Base-by-base conservation (phyloP, 2,888 invertebrate genomes). In the Tenthredo notha region DNA sequence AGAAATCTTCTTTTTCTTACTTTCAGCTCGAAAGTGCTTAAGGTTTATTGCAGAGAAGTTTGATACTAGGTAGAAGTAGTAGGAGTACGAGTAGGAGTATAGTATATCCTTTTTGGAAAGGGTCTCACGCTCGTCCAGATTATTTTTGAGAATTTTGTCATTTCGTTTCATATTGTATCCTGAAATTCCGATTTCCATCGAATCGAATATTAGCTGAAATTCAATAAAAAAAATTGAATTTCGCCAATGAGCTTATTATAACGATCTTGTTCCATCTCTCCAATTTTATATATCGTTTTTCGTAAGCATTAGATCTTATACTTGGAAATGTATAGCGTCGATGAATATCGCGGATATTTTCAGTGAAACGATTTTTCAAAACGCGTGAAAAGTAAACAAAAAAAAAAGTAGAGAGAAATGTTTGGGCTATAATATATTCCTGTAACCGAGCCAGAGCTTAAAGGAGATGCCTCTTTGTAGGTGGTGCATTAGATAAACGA, bases 11-110 rank as follows among this genome's bases (percentile, higher is more conserved):
- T 61, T 80, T 61, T 58, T 80, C 61, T 61, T 61, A 61, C 61
- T 43, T 61, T 61, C 80, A 80, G 61, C n/a, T 80, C 12, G 80
- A 61, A 61, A 80, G 77, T 77, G 77, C 77, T 77, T 54, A 10
- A 33, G 54, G 50, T 77, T 77, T 77, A 77, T 77, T 77, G 77
- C 77, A 50, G 18, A 29, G 50, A 77, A 77, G 77, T 77, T 77
- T 77, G 12, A 77, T 77, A 50, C 77, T 33, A 33, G 33, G 33
- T 33, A 33, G 33, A 4, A 33, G 33, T 4, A 33, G 33, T 33
- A 33, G 33, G 33, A 33, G 4, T 33, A 33, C 1, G 29, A 33
- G 29, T 33, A 33, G 29, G 29, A 33, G 33, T 4, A 4, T 4
- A 33, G 33, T 33, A 33, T 33, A 4, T 33, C 2, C 33, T 33